Evolutionary conservation across 2,113 vertebrate species (phyloP).

Genomic region (Poeciliopsis prolifica): DNA sequence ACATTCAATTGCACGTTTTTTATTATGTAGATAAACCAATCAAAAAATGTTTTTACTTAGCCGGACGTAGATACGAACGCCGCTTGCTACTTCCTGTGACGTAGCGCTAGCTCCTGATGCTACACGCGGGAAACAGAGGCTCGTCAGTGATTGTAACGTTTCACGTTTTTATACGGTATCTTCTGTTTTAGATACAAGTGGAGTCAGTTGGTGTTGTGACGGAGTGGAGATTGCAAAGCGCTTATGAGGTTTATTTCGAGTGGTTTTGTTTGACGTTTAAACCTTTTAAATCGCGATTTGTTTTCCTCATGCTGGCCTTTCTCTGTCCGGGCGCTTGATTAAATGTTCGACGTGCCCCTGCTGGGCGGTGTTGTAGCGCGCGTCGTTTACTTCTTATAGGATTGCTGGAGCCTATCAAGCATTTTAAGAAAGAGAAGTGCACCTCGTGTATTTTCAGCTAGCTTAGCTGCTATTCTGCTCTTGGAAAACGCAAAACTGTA

Average conservation of each 20-base stretch:
- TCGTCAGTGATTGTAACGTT: constrained; percentile 64
- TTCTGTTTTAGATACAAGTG: fast-evolving
- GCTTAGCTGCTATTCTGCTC: constrained; percentile 44
- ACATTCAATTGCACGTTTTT: fast-evolving
- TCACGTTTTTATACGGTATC: constrained; percentile 1
- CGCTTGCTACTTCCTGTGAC: constrained; percentile 66
- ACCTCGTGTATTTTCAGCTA: constrained; percentile 22
- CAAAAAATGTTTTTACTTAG: background rate
- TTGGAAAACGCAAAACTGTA: background rate
- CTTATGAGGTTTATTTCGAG: background rate
- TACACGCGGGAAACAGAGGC: constrained; percentile 82
- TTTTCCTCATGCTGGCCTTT: constrained; percentile 48
- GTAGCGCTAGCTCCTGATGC: constrained; percentile 70
- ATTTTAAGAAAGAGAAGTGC: constrained; percentile 32
- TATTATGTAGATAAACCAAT: background rate
- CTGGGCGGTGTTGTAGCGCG: constrained; percentile 6
- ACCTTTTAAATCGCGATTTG: constrained; percentile 3
- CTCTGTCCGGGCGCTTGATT: constrained; percentile 29
- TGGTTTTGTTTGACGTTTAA: background rate
- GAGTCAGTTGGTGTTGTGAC: fast-evolving
- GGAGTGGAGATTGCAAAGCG: fast-evolving
- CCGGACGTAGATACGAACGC: constrained; percentile 62
- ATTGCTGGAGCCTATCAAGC: too few relatives aligned
- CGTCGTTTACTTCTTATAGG: background rate
- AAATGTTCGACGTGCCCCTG: fast-evolving